Base-by-base conservation (phyloP, 2,113 vertebrate genomes). In the Sander lucioperca region DNA sequence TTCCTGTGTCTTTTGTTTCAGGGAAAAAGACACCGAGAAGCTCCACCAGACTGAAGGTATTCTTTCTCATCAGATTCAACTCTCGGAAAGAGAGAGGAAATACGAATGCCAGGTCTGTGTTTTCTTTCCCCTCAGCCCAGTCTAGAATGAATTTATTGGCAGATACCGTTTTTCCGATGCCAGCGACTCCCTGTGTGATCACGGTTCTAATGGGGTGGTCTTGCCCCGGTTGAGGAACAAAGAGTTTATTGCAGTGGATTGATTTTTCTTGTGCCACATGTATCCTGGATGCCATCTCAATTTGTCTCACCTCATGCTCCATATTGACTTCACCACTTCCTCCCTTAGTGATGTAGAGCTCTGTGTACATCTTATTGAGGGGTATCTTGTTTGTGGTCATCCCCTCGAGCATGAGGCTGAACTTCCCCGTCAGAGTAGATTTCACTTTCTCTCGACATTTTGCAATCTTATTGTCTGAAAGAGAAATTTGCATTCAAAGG, bases 301-400 rank as follows among this genome's bases (percentile, higher is more conserved):
- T 86, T 54, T 65, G 80, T 63, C 71, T 86, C 33, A 95, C 84
- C 73, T 95, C 90, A 16, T 94, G 90, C 74, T 93, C 91, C 11
- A 56, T 71, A 43, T 89, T 93, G 74, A 93, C 88, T 11, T 75
- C 77, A 0, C 85, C 53, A 7, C 36, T 64, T 58, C 89, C 83
- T 23, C 86, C 89, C 48, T 92, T 85, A 0, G 85, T 94, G 82
- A 94, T 80, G 79, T 91, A 91, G 19, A 93, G 89, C 72, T 93
- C 90, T 6, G 93, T 94, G 91, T 92, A 93, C 53, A 92, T 93
- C 50, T 91, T 77, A 59, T 90, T 65, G 15, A 94, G 91, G 27
- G 74, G 19, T 3, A n/a, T 79, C 83, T 71, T 87, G 19, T 61
- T 72, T 8, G 27, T 51, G 3, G 0, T 19, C 19, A 64, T 58